phyloP scores from a whole-genome alignment of 2,888 invertebrate species.

The Macrophya annulata region DNA sequence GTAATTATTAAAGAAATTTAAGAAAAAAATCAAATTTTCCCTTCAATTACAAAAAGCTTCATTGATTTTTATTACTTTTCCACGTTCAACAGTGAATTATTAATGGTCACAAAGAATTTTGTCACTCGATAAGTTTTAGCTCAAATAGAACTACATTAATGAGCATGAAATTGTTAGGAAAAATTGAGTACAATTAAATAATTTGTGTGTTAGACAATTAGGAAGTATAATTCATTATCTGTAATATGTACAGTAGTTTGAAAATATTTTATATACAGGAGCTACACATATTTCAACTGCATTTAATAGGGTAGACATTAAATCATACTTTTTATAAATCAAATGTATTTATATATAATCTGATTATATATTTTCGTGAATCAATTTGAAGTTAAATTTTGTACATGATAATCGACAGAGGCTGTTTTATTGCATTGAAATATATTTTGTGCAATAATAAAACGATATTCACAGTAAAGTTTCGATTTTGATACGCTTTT shows the following conservation, averaged over 20 bases:
- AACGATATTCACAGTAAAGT: not conserved
- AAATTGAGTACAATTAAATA: not conserved
- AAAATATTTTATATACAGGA: constrained; percentile 47
- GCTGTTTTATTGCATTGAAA: not conserved
- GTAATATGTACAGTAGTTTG: constrained; percentile 28
- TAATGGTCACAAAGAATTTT: not conserved
- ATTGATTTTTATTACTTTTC: not conserved
- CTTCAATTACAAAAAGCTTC: constrained; percentile 4
- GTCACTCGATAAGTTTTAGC: not conserved
- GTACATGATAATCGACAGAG: not conserved
- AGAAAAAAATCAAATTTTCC: constrained; percentile 47
- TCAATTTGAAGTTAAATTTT: not conserved
- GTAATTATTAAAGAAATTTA: constrained; percentile 76
- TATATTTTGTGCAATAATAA: not conserved
- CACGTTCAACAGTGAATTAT: not conserved
- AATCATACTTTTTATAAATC: not conserved
- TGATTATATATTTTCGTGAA: not conserved
- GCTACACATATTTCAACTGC: not conserved
- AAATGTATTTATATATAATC: not conserved
- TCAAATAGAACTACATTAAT: not conserved
- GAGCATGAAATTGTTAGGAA: not conserved
- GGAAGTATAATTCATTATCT: not conserved
- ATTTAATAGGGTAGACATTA: not conserved
- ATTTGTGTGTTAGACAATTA: constrained; percentile 4
- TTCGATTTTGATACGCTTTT: constrained; percentile 69